Base-by-base conservation (phyloP, 2,797 vertebrate species). In the Sebastes steindachneri region DNA sequence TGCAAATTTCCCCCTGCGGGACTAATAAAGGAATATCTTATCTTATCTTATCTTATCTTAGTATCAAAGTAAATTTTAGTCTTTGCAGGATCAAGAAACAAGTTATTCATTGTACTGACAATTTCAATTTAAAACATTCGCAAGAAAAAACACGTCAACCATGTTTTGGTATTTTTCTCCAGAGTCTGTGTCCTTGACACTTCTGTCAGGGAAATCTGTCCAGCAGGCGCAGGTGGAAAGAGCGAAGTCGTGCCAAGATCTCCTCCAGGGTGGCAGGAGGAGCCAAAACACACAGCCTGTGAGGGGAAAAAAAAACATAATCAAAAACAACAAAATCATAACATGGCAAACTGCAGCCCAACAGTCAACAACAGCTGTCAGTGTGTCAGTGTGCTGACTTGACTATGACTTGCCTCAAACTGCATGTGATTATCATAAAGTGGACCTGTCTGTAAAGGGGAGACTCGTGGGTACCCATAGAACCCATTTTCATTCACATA, bases 221-320 rank as follows among this genome's bases (percentile, higher is more conserved):
- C 74, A 65, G 63, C 55, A 88, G 83, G 72, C 29, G 78, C 70
- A 77, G 79, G 85, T 92, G 87, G 85, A 91, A 92, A 58, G 86
- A 78, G 3, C 9, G 5, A 25, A 89, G 59, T 7, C 60, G 48
- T 33, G 75, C 69, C 68, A 92, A 41, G 54, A 84, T 72, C n/a
- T 83, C 75, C 29, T 89, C 73, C 55, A 92, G 78, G 9, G 45
- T 53, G 68, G 31, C 76, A 17, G 81, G 69, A 68, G 87, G 78
- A 53, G 80, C 78, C 73, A 83, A 60, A 71, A 87, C 74, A 80
- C 86, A 77, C 71, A 91, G 37, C 51, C 88, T 90, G 76, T 5
- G 35, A 68, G 28, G 19, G 14, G 15, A 21, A 9, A 64, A 19
- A 48, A 19, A 62, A 35, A 66, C 45, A 69, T n/a, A 60, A 7